These are phyloP conservation scores for pig (Sus scrofa) DNA, from an alignment of 2,113 vertebrate genomes.

Conservation along the genomic window DNA sequence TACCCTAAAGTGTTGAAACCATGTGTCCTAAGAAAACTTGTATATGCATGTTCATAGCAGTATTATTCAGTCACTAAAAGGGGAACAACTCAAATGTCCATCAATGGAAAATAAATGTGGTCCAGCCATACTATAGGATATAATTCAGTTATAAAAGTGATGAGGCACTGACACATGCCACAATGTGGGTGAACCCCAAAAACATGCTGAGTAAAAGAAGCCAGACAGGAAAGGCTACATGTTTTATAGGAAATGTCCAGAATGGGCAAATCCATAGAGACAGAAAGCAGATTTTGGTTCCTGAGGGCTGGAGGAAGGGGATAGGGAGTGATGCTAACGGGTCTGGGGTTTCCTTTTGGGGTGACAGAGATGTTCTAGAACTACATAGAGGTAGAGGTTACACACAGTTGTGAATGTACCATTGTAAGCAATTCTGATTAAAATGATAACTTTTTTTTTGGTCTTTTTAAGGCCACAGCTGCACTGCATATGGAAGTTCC, in stretches of 20 bases:
- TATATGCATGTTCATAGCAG: not conserved
- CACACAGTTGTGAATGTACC: not conserved
- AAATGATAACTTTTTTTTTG: constrained; percentile 7
- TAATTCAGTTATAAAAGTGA: not conserved
- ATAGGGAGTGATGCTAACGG: not conserved
- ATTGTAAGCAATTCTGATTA: not conserved
- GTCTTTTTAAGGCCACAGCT: too few species aligned
- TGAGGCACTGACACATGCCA: not conserved
- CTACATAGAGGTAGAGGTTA: not conserved
- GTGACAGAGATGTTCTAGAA: not conserved
- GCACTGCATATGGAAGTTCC: too few species aligned
- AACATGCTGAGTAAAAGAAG: not conserved
- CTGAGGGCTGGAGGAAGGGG: too few species aligned
- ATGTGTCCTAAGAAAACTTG: not conserved
- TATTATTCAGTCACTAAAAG: not conserved
- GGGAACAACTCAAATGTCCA: not conserved
- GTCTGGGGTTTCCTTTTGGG: not conserved
- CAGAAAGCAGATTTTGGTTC: not conserved
- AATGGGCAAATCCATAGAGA: not conserved
- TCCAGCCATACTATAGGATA: not conserved
- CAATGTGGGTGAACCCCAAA: too few species aligned
- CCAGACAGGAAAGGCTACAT: not conserved
- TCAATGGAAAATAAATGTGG: not conserved
- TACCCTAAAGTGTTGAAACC: not conserved
- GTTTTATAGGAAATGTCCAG: not conserved